Evolutionary conservation across 2,888 invertebrate genomes (phyloP).

Genomic region (Dicycla oo): DNA sequence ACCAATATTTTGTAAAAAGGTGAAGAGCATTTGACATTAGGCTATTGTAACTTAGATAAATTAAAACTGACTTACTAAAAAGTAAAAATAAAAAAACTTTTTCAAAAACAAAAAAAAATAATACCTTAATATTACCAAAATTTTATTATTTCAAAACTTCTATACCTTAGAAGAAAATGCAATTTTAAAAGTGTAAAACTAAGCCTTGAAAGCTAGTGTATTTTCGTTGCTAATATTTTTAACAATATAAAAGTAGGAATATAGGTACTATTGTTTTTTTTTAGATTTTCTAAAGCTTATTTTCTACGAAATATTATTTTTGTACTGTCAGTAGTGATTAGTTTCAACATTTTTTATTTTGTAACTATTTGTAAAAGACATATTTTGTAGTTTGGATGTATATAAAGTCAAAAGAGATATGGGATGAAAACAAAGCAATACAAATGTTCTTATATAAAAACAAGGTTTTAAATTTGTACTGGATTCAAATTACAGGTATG

Average conservation of each 20-base stretch:
- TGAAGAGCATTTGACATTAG: too few species aligned
- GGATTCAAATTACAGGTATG: slow-evolving; percentile 9
- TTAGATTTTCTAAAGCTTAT: slow-evolving; percentile 66
- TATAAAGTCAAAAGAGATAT: slow-evolving; percentile 67
- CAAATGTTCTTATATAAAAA: slow-evolving; percentile 8
- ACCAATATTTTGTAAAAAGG: too few species aligned
- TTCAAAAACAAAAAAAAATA: too few species aligned
- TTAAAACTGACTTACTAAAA: too few species aligned
- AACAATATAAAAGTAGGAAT: slow-evolving; percentile 3
- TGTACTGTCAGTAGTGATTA: slow-evolving; percentile 70
- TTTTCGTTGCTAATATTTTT: background rate
- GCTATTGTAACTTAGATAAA: too few species aligned
- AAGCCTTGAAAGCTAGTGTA: too few species aligned
- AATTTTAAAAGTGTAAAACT: too few species aligned
- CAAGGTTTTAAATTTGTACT: slow-evolving; percentile 29
- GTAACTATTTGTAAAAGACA: slow-evolving; percentile 61
- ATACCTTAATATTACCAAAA: too few species aligned
- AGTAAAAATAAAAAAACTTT: too few species aligned
- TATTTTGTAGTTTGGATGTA: slow-evolving; percentile 56
- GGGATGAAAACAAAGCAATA: slow-evolving; percentile 47
- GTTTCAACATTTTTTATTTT: slow-evolving; percentile 41
- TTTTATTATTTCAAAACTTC: too few species aligned
- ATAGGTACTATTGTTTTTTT: background rate
- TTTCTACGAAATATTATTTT: slow-evolving; percentile 71
- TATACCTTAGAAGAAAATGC: too few species aligned